Evolutionary conservation across 2,113 vertebrate species (phyloP).

Genomic region (Lepus timidus): DNA sequence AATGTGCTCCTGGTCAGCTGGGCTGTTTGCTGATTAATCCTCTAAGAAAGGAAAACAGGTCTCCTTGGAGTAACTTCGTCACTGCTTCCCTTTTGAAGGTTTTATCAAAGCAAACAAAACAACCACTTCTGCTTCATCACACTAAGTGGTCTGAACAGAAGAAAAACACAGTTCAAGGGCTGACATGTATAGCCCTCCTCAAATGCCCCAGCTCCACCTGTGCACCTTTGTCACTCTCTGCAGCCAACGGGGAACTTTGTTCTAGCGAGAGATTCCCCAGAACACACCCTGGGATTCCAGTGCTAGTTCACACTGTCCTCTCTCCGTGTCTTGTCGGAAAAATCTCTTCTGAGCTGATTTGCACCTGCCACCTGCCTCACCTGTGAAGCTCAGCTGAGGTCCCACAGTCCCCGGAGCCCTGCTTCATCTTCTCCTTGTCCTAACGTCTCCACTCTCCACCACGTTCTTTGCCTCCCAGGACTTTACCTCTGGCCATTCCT

Average conservation of each 20-base stretch:
- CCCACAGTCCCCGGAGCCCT: neutral
- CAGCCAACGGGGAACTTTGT: neutral
- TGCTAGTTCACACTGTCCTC: neutral
- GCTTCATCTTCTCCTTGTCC: neutral
- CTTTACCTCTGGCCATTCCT: neutral
- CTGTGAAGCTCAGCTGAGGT: neutral
- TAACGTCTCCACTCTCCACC: neutral
- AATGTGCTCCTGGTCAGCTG: fast-evolving
- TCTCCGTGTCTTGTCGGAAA: neutral
- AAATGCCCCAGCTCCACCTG: neutral
- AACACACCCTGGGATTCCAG: neutral
- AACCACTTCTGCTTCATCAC: conserved; percentile 3
- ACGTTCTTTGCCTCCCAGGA: neutral
- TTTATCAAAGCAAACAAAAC: conserved; percentile 66
- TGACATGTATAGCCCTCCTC: neutral
- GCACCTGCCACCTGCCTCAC: neutral
- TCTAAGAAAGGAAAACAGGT: neutral
- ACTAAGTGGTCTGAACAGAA: neutral
- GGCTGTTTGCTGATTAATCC: conserved; percentile 44
- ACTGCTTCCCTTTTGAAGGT: conserved; percentile 50
- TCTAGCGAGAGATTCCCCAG: neutral
- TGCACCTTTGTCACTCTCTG: neutral
- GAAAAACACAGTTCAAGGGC: neutral
- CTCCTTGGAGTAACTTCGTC: conserved; percentile 7
- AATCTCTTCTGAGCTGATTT: neutral